These are phyloP conservation scores for Zaprionus lachaisei DNA, from an alignment of 1,140 invertebrate species.

Conservation along the genomic window DNA sequence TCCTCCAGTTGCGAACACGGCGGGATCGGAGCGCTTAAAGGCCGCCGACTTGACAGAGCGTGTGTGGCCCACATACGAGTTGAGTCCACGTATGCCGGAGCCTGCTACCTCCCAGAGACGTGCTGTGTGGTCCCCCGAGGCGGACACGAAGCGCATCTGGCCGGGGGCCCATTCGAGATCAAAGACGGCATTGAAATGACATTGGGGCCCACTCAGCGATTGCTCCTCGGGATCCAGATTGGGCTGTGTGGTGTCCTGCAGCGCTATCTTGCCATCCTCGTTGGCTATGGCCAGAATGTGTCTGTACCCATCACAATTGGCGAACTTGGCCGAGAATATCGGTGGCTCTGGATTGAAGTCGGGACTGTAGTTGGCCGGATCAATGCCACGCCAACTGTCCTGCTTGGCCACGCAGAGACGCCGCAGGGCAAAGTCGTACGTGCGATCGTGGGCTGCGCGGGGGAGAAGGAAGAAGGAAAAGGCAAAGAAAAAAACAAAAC, in stretches of 20 bases:
- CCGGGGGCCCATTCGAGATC: slow-evolving; percentile 93
- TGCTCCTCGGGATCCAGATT: slow-evolving; percentile 79
- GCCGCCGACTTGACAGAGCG: slow-evolving; percentile 92
- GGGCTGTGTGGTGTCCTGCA: slow-evolving; percentile 81
- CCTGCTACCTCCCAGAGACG: slow-evolving; percentile 89
- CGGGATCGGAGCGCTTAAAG: slow-evolving; percentile 88
- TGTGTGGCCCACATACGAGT: slow-evolving; percentile 89
- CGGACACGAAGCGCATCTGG: slow-evolving; percentile 91
- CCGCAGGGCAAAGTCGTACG: slow-evolving; percentile 75
- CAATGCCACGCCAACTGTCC: slow-evolving; percentile 86
- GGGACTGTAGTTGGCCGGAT: slow-evolving; percentile 77
- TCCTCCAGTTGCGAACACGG: slow-evolving; percentile 93
- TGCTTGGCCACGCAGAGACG: slow-evolving; percentile 75
- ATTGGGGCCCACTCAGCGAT: slow-evolving; percentile 86
- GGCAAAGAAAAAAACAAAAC: slow-evolving; percentile 33
- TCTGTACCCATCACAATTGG: slow-evolving; percentile 86
- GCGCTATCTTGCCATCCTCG: slow-evolving; percentile 89
- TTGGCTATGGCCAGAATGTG: slow-evolving; percentile 92
- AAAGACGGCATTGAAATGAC: slow-evolving; percentile 95
- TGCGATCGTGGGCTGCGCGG: slow-evolving; percentile 57
- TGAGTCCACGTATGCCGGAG: slow-evolving; percentile 86
- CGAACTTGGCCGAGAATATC: slow-evolving; percentile 88
- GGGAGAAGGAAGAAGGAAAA: slow-evolving; percentile 15
- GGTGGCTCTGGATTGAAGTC: slow-evolving; percentile 86
- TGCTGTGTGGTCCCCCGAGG: slow-evolving; percentile 93